phyloP scores from a whole-genome alignment of 2,113 vertebrate species.

The Xiphophorus hellerii region DNA sequence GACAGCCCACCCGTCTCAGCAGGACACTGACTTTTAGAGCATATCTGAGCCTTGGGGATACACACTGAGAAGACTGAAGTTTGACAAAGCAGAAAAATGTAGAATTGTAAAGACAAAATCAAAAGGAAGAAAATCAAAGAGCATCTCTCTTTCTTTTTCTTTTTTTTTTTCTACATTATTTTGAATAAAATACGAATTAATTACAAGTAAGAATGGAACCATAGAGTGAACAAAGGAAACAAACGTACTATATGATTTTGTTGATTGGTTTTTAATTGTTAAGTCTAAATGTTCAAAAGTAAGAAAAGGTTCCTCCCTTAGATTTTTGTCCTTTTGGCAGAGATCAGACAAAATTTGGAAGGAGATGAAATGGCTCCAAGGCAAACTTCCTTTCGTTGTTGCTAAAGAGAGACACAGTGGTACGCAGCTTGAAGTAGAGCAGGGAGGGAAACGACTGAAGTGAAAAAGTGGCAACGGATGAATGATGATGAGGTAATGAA shows the following conservation, averaged over 20 bases:
- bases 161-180: neutral
- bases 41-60: constrained; percentile 17
- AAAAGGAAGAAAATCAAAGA: neutral
- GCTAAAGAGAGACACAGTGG: constrained; percentile 42
- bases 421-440: constrained; percentile 23
- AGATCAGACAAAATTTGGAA: constrained; percentile 18
- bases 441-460: constrained; percentile 15
- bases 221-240: constrained; percentile 2
- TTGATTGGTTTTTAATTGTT: neutral
- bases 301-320: constrained; percentile 12
- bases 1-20: constrained; percentile 46
- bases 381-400: constrained; percentile 37
- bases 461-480: constrained; percentile 30
- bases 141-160: neutral
- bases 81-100: constrained; percentile 6
- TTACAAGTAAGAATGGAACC: neutral
- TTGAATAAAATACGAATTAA: neutral
- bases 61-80: constrained; percentile 2
- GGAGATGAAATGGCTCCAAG: constrained; percentile 28
- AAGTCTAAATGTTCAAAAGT: neutral
- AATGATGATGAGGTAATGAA: constrained; percentile 46
- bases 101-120: neutral
- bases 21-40: constrained; percentile 50
- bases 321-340: constrained; percentile 38
- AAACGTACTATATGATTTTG: neutral